These are phyloP conservation scores for Emydoidea blandingii DNA, from an alignment of 2,797 vertebrate species.

Conservation along the genomic window DNA sequence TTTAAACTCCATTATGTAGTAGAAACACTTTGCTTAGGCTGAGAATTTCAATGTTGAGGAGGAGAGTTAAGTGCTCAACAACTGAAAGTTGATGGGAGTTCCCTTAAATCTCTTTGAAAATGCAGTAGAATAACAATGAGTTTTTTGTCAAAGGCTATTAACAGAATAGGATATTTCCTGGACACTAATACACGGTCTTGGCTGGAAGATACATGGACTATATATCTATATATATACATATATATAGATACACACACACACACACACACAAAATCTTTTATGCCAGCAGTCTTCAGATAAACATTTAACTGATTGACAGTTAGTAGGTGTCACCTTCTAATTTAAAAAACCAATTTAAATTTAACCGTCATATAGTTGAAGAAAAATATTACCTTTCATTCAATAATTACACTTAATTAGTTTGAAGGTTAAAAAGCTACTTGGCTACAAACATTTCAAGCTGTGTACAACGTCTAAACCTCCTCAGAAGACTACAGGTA, in stretches of 20 bases:
- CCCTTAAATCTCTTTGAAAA: background rate
- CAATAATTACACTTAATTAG: slow-evolving; percentile 78
- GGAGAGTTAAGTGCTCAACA: background rate
- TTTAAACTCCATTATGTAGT: background rate
- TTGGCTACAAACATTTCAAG: slow-evolving; percentile 71
- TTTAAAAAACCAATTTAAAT: slow-evolving; percentile 72
- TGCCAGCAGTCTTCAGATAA: slow-evolving; percentile 53
- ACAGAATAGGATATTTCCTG: background rate
- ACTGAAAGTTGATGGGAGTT: background rate
- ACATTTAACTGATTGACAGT: slow-evolving; percentile 73
- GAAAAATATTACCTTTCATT: slow-evolving; percentile 74
- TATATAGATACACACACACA: background rate
- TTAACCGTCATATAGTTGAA: slow-evolving; percentile 61
- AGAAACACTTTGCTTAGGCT: background rate
- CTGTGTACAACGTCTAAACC: slow-evolving; percentile 40
- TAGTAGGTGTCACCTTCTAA: slow-evolving; percentile 76
- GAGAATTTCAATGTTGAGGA: background rate
- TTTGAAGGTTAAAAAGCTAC: slow-evolving; percentile 66
- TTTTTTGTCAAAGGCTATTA: background rate
- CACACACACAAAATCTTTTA: background rate
- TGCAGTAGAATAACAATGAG: background rate
- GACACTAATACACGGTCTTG: slow-evolving; percentile 12
- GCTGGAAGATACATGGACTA: background rate
- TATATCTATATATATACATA: background rate
- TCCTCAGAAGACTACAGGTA: background rate